Percentiles rank a stretch among this genome's conserved stretches.
phyloP scores from a whole-genome alignment of 2,888 invertebrate genomes.

The Abrostola triplasia region DNA sequence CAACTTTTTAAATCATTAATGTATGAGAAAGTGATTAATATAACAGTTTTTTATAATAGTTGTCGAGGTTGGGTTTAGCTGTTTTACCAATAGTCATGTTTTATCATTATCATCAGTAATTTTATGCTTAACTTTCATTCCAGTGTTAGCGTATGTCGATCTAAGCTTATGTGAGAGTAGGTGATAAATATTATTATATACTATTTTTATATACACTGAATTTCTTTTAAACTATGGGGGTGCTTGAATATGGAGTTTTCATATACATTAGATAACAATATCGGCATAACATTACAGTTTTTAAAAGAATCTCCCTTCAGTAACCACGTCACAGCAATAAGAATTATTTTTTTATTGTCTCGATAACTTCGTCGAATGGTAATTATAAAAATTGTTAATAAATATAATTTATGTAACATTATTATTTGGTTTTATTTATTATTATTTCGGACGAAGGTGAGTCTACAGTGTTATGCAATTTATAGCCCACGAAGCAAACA shows the following conservation, averaged over 20 bases:
- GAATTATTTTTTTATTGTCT: slow-evolving; percentile 71
- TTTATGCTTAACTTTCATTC: slow-evolving; percentile 85
- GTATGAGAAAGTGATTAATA: slow-evolving; percentile 11
- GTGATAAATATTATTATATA: slow-evolving; percentile 70
- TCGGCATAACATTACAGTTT: slow-evolving; percentile 56
- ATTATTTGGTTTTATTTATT: slow-evolving; percentile 78
- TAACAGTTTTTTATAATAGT: slow-evolving; percentile 5
- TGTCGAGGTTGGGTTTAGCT: slow-evolving; percentile 54
- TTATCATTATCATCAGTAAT: slow-evolving; percentile 70
- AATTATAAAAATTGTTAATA: slow-evolving; percentile 85
- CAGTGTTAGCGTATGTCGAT: slow-evolving; percentile 82
- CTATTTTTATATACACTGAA: slow-evolving; percentile 80
- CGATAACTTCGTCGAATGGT: slow-evolving; percentile 74
- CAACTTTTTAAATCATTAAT: slow-evolving; percentile 24
- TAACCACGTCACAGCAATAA: slow-evolving; percentile 73
- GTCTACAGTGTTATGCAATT: slow-evolving; percentile 87
- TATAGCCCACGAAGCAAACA: slow-evolving; percentile 72
- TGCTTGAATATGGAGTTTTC: slow-evolving; percentile 75
- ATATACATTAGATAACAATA: slow-evolving; percentile 68
- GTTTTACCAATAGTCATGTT: slow-evolving; percentile 61
- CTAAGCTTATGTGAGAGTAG: slow-evolving; percentile 83
- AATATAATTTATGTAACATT: slow-evolving; percentile 85
- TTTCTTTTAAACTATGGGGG: slow-evolving; percentile 74
- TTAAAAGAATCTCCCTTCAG: slow-evolving; percentile 77
- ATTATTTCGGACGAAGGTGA: slow-evolving; percentile 68